A percentile compares a stretch with the other conserved stretches of the same genome.
phyloP scores from a whole-genome alignment of 2,888 invertebrate genomes.

The Hyposoter didymator region DNA sequence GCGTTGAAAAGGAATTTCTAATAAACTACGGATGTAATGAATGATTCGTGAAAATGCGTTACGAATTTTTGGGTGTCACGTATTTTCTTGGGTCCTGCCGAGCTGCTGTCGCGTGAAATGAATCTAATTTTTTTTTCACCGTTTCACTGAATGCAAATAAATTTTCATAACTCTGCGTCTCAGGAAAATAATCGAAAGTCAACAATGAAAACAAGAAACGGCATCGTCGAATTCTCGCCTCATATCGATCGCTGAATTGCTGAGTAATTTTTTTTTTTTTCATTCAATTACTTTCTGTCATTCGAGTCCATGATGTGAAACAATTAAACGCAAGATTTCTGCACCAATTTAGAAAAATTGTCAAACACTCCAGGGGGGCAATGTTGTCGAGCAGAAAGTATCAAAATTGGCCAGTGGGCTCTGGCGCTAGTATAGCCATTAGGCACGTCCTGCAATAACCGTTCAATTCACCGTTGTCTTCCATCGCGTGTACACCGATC shows the following conservation, averaged over 20 bases:
- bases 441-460: slow-evolving; percentile 19
- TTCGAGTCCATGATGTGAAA: background rate
- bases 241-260: background rate
- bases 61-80: no score
- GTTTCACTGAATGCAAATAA: no score
- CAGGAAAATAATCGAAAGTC: no score
- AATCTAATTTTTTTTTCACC: no score
- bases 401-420: background rate
- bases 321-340: background rate
- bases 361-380: background rate
- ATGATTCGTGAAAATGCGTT: no score
- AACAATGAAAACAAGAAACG: background rate
- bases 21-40: no score
- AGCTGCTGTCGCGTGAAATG: no score
- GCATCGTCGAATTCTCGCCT: background rate
- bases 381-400: background rate
- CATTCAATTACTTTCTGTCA: background rate
- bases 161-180: no score
- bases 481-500: slow-evolving; percentile 25
- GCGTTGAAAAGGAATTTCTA: no score
- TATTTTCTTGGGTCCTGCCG: no score
- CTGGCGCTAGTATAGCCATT: background rate
- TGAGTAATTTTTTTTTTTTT: background rate
- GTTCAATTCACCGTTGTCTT: slow-evolving; percentile 35
- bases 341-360: background rate